Percentiles rank a stretch among this genome's conserved stretches.
These are phyloP conservation scores for Drosophila carrolli DNA, from an alignment of 1,140 invertebrate genomes.

Conservation along the genomic window DNA sequence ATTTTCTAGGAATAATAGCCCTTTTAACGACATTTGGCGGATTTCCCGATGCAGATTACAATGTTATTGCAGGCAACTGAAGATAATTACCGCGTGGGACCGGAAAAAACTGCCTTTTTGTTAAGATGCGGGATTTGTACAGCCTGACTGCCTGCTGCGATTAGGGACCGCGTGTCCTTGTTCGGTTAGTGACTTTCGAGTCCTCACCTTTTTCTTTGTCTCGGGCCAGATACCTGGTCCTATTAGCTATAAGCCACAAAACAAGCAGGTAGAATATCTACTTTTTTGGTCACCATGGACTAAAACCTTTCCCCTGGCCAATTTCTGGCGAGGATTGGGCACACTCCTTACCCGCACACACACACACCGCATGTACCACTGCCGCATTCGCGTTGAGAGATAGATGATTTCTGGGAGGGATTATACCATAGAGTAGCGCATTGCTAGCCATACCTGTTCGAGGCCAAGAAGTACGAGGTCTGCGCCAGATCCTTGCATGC, in stretches of 20 bases:
- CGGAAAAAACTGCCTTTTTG: constrained; percentile 9
- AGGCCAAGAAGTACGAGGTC: constrained; percentile 99
- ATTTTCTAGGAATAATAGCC: constrained; percentile 18
- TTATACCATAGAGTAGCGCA: constrained; percentile 24
- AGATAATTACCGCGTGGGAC: constrained; percentile 8
- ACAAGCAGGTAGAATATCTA: constrained; percentile 4
- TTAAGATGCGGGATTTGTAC: constrained; percentile 2
- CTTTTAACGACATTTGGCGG: constrained; percentile 16
- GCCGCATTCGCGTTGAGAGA: not conserved
- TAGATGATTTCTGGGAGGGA: not conserved
- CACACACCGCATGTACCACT: constrained; percentile 19
- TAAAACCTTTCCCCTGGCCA: not conserved
- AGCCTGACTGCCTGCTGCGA: constrained; percentile 21
- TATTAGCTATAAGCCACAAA: constrained; percentile 5
- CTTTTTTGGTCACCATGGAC: not conserved
- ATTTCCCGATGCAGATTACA: constrained; percentile 23
- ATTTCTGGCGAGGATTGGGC: constrained; percentile 6
- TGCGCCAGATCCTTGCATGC: constrained; percentile 97
- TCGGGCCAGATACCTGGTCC: constrained; percentile 7
- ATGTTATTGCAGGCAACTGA: constrained; percentile 12
- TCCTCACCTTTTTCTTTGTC: constrained; percentile 11
- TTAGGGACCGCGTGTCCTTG: constrained; percentile 6
- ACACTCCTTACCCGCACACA: constrained; percentile 16
- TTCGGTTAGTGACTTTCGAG: constrained; percentile 14
- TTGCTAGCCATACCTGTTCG: constrained; percentile 90